Evolutionary conservation across 1,140 invertebrate genomes (phyloP), one percentile per base, ranked within the genome.

Genomic region (Drosophila mayri): DNA sequence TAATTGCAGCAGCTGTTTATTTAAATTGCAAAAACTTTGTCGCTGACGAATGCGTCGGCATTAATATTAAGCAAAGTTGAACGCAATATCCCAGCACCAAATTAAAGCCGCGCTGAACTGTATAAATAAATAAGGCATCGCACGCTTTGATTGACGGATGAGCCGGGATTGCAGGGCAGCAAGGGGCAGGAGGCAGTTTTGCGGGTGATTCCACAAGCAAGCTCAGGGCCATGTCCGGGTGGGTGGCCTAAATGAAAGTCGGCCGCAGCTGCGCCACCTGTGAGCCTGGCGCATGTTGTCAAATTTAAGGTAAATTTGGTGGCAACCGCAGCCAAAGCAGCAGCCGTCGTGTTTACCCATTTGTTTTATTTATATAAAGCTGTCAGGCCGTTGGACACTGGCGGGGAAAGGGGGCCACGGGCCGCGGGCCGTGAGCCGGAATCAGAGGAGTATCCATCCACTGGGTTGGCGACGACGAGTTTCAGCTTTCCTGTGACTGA

Each of bases 271-370:
- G 83, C 43, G 79, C 54, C 84, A 86, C 84, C 85, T 87, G 83
- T 58, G 79, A 25, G 30, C 64, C 59, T 32, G 50, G 68, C 59
- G 62, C 68, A 81, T 86, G 85, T 81, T 90, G 86, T 85, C 85
- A 90, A 90, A 90, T 90, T 88, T 90, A 84, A 81, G 85, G 80
- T 84, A 71, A 79, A 88, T 90, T 85, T 85, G 81, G 73, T 81
- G 85, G 74, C 71, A 90, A 81, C 85, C 85, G 54, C 85, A 90
- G 63, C 52, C 58, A 14, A 41, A 57, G 63, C 57, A 57, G 63
- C 57, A 38, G 44, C 68, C 70, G 50, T 40, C 44, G 40, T 74
- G 79, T 76, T 65, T 77, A 70, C 68, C 59, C 67, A 88, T 83
- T 84, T 80, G 76, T 72, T 88, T 90, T 90, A 85, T 88, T 90